phyloP scores from a whole-genome alignment of 2,888 invertebrate species.

The Salticus scenicus region DNA sequence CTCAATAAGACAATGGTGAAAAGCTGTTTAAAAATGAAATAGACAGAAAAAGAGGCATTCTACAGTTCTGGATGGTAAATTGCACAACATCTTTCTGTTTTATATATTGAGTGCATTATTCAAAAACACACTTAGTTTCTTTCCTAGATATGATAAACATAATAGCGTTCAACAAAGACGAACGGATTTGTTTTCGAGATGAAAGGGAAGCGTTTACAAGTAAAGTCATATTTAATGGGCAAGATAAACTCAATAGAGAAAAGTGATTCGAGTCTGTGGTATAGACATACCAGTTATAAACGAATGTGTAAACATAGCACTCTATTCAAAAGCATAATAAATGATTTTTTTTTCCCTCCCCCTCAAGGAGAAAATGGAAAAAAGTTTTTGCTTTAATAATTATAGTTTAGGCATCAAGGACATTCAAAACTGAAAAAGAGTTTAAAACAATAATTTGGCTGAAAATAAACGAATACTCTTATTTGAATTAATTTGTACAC shows the following conservation, averaged over 20 bases:
- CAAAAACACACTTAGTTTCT: not conserved
- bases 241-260: not conserved
- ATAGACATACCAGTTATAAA: not conserved
- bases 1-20: not conserved
- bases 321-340: too few relatives aligned
- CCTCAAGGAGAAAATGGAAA: too few relatives aligned
- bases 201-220: not conserved
- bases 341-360: too few relatives aligned
- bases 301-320: too few relatives aligned
- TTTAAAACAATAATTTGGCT: too few relatives aligned
- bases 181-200: constrained; percentile 3
- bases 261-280: not conserved
- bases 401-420: too few relatives aligned
- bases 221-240: constrained; percentile 8
- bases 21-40: not conserved
- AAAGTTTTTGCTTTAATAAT: too few relatives aligned
- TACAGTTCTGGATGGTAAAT: not conserved
- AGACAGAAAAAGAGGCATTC: not conserved
- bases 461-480: too few relatives aligned
- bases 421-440: too few relatives aligned
- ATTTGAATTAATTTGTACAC: too few relatives aligned
- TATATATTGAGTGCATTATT: not conserved
- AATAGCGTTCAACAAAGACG: not conserved
- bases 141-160: not conserved
- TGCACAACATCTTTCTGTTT: not conserved